phyloP scores from a whole-genome alignment of 2,888 invertebrate species.

The Andrena bicolor region DNA sequence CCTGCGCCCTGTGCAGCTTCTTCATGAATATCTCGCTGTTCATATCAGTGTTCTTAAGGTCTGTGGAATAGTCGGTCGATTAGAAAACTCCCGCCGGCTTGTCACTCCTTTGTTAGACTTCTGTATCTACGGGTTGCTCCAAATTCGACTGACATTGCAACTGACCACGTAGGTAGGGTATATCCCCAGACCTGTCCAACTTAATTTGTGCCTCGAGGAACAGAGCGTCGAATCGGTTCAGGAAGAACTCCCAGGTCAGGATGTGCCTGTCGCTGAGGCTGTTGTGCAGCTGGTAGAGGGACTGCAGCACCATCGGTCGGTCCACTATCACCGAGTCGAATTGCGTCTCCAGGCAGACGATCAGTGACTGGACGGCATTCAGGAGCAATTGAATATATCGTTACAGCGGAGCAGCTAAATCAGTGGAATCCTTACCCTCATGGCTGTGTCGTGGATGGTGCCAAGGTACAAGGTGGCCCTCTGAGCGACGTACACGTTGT shows the following conservation, averaged over 20 bases:
- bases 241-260: slow-evolving; percentile 98
- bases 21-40: slow-evolving; percentile 94
- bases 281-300: slow-evolving; percentile 97
- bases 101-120: too few species aligned
- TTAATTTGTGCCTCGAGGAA: slow-evolving; percentile 98
- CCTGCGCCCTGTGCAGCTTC: slow-evolving; percentile 95
- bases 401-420: not conserved
- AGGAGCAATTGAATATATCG: not conserved
- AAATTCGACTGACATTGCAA: slow-evolving; percentile 1
- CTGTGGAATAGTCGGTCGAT: slow-evolving; percentile 85
- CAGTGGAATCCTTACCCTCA: slow-evolving; percentile 88
- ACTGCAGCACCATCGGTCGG: slow-evolving; percentile 97
- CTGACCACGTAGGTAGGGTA: slow-evolving; percentile 92
- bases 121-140: not conserved
- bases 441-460: slow-evolving; percentile 95
- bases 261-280: slow-evolving; percentile 95
- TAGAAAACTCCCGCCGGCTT: not conserved
- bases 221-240: slow-evolving; percentile 97
- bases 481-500: slow-evolving; percentile 97
- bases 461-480: slow-evolving; percentile 96
- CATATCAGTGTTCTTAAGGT: slow-evolving; percentile 94
- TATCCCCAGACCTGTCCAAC: slow-evolving; percentile 93
- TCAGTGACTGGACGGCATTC: slow-evolving; percentile 88
- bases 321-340: slow-evolving; percentile 99
- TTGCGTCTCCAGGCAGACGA: slow-evolving; percentile 98